These are phyloP conservation scores for Pheosia gnoma DNA, from an alignment of 2,888 invertebrate species.

Conservation along the genomic window DNA sequence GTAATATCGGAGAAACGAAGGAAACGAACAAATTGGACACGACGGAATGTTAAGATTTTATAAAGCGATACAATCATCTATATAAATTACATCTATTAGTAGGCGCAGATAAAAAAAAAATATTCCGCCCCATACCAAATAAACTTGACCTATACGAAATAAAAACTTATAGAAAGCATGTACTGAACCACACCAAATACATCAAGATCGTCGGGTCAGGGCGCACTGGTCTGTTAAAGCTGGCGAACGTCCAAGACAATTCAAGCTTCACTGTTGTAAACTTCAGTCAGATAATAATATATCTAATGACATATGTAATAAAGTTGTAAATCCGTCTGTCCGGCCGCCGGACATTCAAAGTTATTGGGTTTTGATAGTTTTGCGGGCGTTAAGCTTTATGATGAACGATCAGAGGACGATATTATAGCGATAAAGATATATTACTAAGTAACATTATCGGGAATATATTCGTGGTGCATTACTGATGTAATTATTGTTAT, in stretches of 20 bases:
- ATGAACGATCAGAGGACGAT: slow-evolving; percentile 39
- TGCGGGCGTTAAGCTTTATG: slow-evolving; percentile 23
- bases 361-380: slow-evolving; percentile 58
- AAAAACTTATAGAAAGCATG: slow-evolving; percentile 13
- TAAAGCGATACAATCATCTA: slow-evolving; percentile 34
- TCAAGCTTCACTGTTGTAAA: slow-evolving; percentile 40
- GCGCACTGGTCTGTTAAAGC: slow-evolving; percentile 36
- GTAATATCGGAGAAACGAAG: slow-evolving; percentile 10
- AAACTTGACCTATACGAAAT: slow-evolving; percentile 14
- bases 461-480: not conserved
- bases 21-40: slow-evolving; percentile 19
- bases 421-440: slow-evolving; percentile 27
- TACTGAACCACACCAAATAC: slow-evolving; percentile 25
- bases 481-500: not conserved
- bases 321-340: slow-evolving; percentile 47
- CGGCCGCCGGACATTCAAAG: slow-evolving; percentile 27
- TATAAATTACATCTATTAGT: slow-evolving; percentile 43
- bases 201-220: slow-evolving; percentile 28
- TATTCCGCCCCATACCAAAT: slow-evolving; percentile 24
- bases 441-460: not conserved
- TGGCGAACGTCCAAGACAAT: slow-evolving; percentile 50
- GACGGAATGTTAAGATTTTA: slow-evolving; percentile 38
- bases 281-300: slow-evolving; percentile 35
- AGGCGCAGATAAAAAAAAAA: slow-evolving; percentile 25
- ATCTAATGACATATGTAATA: slow-evolving; percentile 43